phyloP scores from a whole-genome alignment of 2,888 invertebrate species.

The Flabesymbios commensalis region DNA sequence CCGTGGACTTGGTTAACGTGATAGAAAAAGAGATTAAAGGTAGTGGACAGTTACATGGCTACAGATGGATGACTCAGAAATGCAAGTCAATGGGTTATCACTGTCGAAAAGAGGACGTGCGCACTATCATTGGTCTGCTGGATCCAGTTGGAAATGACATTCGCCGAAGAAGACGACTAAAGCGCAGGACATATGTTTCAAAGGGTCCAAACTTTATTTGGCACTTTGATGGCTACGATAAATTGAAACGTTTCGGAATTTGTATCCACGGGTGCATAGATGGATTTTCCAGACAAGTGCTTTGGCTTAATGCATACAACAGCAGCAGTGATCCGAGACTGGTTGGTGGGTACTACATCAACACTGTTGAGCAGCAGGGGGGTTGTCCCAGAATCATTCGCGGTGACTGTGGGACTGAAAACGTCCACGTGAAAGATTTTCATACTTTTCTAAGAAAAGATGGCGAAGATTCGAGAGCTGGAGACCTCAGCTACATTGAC shows the following conservation, averaged over 20 bases:
- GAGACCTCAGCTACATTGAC: background rate
- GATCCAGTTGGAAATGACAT: too few relatives aligned
- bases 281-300: conserved; percentile 31
- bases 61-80: too few relatives aligned
- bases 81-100: too few relatives aligned
- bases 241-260: conserved; percentile 35
- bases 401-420: conserved; percentile 5
- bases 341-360: conserved; percentile 3
- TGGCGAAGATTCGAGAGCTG: background rate
- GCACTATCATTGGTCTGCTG: too few relatives aligned
- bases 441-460: conserved; percentile 2
- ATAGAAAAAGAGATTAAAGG: too few relatives aligned
- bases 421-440: background rate
- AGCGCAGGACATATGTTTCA: conserved; percentile 19
- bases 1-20: too few relatives aligned
- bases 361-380: conserved; percentile 3
- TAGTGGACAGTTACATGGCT: too few relatives aligned
- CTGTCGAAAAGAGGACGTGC: too few relatives aligned
- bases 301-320: conserved; percentile 32
- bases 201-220: conserved; percentile 33
- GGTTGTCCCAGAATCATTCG: background rate
- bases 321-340: too few relatives aligned
- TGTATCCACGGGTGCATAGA: conserved; percentile 37
- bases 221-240: conserved; percentile 37
- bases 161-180: conserved; percentile 20